Base-by-base conservation (phyloP, 2,797 vertebrate genomes). In the Sebastes hubbsi region DNA sequence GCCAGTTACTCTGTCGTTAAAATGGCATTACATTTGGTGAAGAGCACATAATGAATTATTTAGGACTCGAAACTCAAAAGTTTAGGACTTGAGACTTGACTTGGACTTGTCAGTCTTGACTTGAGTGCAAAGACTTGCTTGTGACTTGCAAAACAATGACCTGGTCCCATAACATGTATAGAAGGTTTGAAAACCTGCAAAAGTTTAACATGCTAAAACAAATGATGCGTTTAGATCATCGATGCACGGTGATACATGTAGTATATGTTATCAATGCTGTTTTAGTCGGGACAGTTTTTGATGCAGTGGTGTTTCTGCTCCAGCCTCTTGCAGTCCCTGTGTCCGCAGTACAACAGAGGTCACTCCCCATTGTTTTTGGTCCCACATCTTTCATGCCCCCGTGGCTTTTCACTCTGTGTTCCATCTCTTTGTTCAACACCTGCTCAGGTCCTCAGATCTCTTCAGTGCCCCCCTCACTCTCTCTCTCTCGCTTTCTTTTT, bases 391-490 rank as follows among this genome's bases (percentile, higher is more conserved):
- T 82, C 82, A 62, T 81, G 81, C 77, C 71, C 72, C 82, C 6
- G 10, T 84, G 86, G 75, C 85, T 89, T 89, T 91, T 88, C 75
- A 54, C 67, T 87, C 69, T 80, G 54, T 86, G 80, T 80, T 88
- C 63, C 78, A 74, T 91, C 81, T 85, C 87, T 90, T 90, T 94
- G 91, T 88, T 90, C 85, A 86, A 71, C 91, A 92, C 85, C 92
- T 93, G 92, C 81, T 93, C 88, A 64, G 34, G 52, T 78, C 63
- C 58, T 91, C 87, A 89, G 72, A 85, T 90, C 82, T 93, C 82
- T 83, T 73, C 78, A 73, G 75, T 27, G 18, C 25, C 61, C 14
- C 11, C 42, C 42, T 72, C 60, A 1, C 61, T 13, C 49, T 22
- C 49, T 22, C 36, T 55, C 27, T 54, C 10, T 3, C 1, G 8